Evolutionary conservation across 1,140 invertebrate genomes (phyloP).

Genomic region (Drosophila littoralis): DNA sequence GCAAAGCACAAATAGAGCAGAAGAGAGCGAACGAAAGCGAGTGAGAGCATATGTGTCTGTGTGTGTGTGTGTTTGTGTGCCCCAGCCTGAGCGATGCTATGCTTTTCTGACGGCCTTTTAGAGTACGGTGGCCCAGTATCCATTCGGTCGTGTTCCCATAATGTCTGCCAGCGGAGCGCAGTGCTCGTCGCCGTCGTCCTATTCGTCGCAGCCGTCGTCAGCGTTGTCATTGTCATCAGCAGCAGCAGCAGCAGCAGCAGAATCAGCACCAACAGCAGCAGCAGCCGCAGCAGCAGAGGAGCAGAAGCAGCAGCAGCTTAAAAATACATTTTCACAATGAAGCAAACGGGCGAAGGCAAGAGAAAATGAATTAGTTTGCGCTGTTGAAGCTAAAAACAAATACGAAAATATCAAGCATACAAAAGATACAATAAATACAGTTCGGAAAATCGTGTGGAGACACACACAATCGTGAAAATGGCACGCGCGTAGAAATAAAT

Average conservation of each 20-base stretch:
- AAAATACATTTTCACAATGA: conserved; percentile 83
- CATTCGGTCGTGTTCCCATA: conserved; percentile 84
- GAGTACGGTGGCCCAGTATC: conserved; percentile 81
- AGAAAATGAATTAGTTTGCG: conserved; percentile 48
- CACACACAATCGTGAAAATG: conserved; percentile 51
- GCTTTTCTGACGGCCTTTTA: conserved; percentile 49
- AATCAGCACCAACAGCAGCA: conserved; percentile 22
- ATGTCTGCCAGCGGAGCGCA: conserved; percentile 81
- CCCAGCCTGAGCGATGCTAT: conserved; percentile 41
- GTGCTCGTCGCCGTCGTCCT: conserved; percentile 68
- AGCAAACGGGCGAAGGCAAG: conserved; percentile 76
- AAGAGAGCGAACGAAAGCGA: conserved; percentile 21
- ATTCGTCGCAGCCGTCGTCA: conserved; percentile 76
- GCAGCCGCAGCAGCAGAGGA: conserved; percentile 43
- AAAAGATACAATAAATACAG: conserved; percentile 36
- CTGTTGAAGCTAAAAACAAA: conserved; percentile 32
- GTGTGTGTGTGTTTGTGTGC: conserved; percentile 6
- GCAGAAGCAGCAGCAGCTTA: conserved; percentile 60
- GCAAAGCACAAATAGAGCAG: conserved; percentile 50
- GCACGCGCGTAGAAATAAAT: conserved; percentile 74
- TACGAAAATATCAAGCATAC: conserved; percentile 35
- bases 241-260: conserved; percentile 47
- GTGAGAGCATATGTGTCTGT: not conserved
- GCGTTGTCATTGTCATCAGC: conserved; percentile 79
- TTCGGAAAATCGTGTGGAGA: conserved; percentile 24